phyloP scores from a whole-genome alignment of 2,888 invertebrate species.

The Craniophora ligustri region DNA sequence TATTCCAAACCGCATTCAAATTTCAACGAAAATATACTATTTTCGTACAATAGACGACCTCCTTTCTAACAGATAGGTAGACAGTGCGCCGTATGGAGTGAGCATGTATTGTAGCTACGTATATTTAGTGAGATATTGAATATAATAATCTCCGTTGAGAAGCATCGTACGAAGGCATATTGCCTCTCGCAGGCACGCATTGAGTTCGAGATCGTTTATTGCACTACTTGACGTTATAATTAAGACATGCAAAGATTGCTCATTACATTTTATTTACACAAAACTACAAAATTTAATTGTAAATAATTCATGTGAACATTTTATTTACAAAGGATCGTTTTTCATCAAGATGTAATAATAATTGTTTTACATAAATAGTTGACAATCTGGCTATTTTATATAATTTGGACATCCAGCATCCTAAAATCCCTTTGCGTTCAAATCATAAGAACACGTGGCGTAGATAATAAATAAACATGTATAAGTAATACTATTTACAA shows the following conservation, averaged over 20 bases:
- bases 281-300: constrained; percentile 63
- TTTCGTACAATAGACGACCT: constrained; percentile 71
- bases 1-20: constrained; percentile 46
- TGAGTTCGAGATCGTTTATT: constrained; percentile 72
- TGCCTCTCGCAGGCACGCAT: constrained; percentile 55
- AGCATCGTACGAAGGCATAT: constrained; percentile 63
- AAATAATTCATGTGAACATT: constrained; percentile 57
- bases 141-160: constrained; percentile 53
- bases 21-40: constrained; percentile 53
- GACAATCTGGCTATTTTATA: constrained; percentile 14
- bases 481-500: constrained; percentile 64
- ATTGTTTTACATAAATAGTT: constrained; percentile 21
- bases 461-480: constrained; percentile 49
- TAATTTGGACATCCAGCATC: constrained; percentile 30
- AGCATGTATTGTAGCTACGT: constrained; percentile 40
- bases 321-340: constrained; percentile 68
- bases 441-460: constrained; percentile 39
- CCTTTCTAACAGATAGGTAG: constrained; percentile 35
- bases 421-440: constrained; percentile 29
- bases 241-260: constrained; percentile 52
- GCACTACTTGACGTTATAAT: constrained; percentile 62
- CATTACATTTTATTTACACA: constrained; percentile 65
- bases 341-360: constrained; percentile 23
- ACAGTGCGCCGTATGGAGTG: constrained; percentile 40
- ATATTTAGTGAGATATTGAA: constrained; percentile 31